A percentile compares a stretch with the other conserved stretches of the same genome.
These are phyloP conservation scores for Alectura lathami DNA, from an alignment of 2,113 vertebrate genomes.

Conservation along the genomic window DNA sequence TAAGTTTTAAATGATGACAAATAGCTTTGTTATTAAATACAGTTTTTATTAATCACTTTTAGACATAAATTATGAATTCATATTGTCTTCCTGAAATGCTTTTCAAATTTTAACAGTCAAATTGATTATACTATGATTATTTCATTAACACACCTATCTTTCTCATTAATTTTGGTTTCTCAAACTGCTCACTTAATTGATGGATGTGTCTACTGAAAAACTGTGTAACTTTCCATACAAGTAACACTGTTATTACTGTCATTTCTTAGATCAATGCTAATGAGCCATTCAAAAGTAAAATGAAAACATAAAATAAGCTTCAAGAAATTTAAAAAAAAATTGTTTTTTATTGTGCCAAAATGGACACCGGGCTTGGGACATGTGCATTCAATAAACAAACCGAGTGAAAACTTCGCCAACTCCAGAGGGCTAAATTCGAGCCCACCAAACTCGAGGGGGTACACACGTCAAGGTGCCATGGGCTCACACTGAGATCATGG, in stretches of 20 bases:
- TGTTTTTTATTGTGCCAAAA: not conserved
- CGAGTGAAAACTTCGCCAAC: not conserved
- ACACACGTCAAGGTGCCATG: not conserved
- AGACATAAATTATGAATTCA: constrained; percentile 88
- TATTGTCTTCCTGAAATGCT: constrained; percentile 84
- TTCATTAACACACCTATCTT: constrained; percentile 90
- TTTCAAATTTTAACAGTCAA: constrained; percentile 88
- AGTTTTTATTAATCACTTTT: constrained; percentile 88
- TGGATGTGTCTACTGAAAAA: constrained; percentile 84
- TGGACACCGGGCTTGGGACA: constrained; percentile 1
- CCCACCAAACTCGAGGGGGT: too few species aligned
- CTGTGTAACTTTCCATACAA: constrained; percentile 81
- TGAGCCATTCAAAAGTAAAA: constrained; percentile 77
- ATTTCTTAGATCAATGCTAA: constrained; percentile 80
- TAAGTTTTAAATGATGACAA: constrained; percentile 85
- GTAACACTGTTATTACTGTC: constrained; percentile 86
- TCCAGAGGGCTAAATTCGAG: not conserved
- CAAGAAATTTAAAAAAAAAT: constrained; percentile 6
- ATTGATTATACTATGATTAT: constrained; percentile 91
- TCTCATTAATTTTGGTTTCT: constrained; percentile 88
- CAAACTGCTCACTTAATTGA: constrained; percentile 82
- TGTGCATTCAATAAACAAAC: not conserved
- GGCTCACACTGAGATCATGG: not conserved
- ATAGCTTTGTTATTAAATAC: constrained; percentile 88
- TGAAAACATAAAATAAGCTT: constrained; percentile 71